Evolutionary conservation across 2,113 vertebrate species (phyloP).

Genomic region (Heteronetta atricapilla): DNA sequence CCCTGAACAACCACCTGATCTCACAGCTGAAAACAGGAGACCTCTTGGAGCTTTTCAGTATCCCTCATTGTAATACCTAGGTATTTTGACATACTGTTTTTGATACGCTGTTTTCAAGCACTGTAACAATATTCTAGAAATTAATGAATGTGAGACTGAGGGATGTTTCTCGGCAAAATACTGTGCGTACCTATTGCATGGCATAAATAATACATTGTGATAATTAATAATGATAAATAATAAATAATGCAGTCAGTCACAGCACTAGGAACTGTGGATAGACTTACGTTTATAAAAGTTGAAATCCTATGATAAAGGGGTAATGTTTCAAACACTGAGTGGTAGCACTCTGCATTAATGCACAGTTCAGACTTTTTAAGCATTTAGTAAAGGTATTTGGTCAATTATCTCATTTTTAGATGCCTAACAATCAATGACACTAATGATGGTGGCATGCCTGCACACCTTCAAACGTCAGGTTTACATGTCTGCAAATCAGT

Average conservation of each 20-base stretch:
- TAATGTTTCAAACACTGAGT: background rate
- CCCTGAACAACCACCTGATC: background rate
- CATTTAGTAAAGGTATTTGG: background rate
- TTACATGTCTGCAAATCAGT: background rate
- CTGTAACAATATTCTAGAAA: constrained; percentile 15
- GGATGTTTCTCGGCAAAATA: constrained; percentile 58
- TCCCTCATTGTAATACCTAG: background rate
- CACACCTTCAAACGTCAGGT: background rate
- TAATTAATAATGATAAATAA: constrained; percentile 75
- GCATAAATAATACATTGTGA: constrained; percentile 68
- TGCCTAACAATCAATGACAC: background rate
- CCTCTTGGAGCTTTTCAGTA: background rate
- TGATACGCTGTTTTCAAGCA: background rate
- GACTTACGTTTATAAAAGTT: constrained; percentile 44
- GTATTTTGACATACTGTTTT: background rate
- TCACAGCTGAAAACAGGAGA: background rate
- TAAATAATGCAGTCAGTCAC: constrained; percentile 65
- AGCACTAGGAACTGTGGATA: constrained; percentile 18
- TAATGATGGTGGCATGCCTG: background rate
- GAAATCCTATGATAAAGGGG: constrained; percentile 11
- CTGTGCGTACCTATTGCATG: constrained; percentile 50
- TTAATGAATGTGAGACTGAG: constrained; percentile 50
- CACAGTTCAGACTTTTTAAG: background rate
- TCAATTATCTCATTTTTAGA: background rate
- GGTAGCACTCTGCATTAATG: background rate